Conservation (phyloP, 2,113 vertebrate species). For the Bagarius yarrelli region DNA sequence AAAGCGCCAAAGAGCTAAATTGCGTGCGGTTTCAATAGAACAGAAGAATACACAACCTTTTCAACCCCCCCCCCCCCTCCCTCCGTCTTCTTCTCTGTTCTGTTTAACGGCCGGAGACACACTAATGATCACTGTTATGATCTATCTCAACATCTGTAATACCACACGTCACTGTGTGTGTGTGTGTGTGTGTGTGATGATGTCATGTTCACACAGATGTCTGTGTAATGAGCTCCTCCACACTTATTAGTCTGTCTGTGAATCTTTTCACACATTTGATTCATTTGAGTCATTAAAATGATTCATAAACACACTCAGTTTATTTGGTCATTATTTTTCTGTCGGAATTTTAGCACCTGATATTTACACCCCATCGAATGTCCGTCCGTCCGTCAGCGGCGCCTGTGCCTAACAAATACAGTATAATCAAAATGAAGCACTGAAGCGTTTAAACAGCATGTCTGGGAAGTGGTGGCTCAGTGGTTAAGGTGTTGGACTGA, state of each 20-base stretch:
- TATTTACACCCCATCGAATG: no score
- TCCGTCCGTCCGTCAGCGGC: no score
- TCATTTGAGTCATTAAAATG: background rate
- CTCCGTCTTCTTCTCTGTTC: background rate
- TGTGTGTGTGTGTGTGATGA: background rate
- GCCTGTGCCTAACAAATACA: no score
- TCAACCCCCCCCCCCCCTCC: background rate
- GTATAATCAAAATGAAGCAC: no score
- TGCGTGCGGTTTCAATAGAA: conserved; percentile 18
- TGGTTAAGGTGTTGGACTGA: no score
- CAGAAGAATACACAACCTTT: background rate
- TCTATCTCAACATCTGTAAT: background rate
- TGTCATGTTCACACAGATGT: background rate
- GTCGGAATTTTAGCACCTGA: no score
- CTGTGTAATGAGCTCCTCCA: background rate
- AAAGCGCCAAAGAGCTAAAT: conserved; percentile 53
- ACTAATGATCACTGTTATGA: background rate
- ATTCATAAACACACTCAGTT: no score
- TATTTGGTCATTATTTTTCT: no score
- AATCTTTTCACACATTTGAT: background rate
- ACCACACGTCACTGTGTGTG: background rate
- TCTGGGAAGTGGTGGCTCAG: no score
- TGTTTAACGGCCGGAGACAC: background rate
- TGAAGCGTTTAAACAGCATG: no score
- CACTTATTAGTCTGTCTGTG: background rate